Evolutionary conservation across 1,140 invertebrate genomes (phyloP).

Genomic region (Drosophila orosa): DNA sequence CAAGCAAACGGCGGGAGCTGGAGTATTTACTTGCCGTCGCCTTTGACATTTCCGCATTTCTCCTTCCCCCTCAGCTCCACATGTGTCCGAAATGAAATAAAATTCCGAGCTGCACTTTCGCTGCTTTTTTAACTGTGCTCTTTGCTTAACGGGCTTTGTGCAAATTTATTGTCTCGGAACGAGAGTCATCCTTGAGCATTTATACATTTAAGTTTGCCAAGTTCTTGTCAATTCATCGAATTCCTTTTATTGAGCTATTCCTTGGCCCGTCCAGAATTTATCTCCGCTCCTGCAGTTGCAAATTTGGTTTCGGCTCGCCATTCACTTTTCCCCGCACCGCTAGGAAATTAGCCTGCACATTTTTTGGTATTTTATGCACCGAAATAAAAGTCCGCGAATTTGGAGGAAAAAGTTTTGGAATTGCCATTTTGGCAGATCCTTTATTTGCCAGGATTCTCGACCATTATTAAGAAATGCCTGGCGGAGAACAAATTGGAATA

Average conservation of each 20-base stretch:
- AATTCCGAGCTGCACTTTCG: constrained; percentile 57
- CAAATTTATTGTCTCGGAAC: constrained; percentile 67
- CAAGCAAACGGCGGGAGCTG: background rate
- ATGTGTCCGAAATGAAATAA: constrained; percentile 47
- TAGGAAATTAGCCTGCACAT: constrained; percentile 65
- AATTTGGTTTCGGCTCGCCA: constrained; percentile 18
- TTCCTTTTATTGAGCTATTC: constrained; percentile 72
- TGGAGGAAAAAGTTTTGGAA: constrained; percentile 34
- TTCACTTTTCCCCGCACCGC: constrained; percentile 4
- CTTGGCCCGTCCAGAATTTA: constrained; percentile 53
- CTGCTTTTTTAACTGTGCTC: background rate
- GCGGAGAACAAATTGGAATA: constrained; percentile 50
- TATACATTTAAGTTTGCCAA: constrained; percentile 72
- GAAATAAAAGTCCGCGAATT: constrained; percentile 35
- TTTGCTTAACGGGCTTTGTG: constrained; percentile 17
- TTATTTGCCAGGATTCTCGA: constrained; percentile 43
- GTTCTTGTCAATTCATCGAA: constrained; percentile 68
- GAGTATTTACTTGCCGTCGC: background rate
- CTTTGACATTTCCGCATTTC: constrained; percentile 13
- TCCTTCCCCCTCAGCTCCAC: constrained; percentile 1
- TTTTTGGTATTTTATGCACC: constrained; percentile 44
- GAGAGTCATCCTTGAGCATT: constrained; percentile 54
- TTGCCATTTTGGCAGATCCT: constrained; percentile 43
- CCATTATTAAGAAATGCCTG: constrained; percentile 58
- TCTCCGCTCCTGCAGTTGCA: constrained; percentile 41